Percentiles rank a stretch among this genome's conserved stretches.
Conservation (phyloP, 1,140 invertebrate genomes). For the Tyrophagus putrescentiae region DNA sequence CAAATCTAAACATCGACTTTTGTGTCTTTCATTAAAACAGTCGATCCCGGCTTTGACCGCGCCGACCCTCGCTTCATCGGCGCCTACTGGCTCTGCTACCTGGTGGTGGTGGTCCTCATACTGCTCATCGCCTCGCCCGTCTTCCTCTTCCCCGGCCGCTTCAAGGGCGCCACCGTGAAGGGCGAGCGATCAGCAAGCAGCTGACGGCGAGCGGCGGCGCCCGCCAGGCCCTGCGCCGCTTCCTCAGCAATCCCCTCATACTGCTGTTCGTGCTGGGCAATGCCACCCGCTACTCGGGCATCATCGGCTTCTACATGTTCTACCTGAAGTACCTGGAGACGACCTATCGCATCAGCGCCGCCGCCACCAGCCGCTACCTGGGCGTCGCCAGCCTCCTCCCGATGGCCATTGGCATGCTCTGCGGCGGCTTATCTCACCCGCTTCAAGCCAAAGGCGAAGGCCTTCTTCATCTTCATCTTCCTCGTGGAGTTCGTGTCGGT, state of each 20-base stretch:
- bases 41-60: no score
- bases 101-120: constrained; percentile 25
- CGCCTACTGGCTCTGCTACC: constrained; percentile 41
- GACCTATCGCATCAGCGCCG: constrained; percentile 53
- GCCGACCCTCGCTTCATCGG: constrained; percentile 35
- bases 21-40: no score
- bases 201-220: no score
- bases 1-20: no score
- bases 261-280: constrained; percentile 51
- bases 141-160: constrained; percentile 26
- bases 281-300: constrained; percentile 52
- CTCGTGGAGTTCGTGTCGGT: constrained; percentile 43
- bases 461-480: constrained; percentile 55
- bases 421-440: constrained; percentile 52
- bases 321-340: constrained; percentile 59
- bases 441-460: constrained; percentile 49
- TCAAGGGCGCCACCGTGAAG: constrained; percentile 5
- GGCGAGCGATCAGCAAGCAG: no score
- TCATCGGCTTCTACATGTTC: constrained; percentile 57
- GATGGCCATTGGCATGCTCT: constrained; percentile 50
- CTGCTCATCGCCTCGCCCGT: constrained; percentile 26
- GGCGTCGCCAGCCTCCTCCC: constrained; percentile 47
- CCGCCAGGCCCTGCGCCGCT: constrained; percentile 41
- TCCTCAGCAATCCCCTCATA: constrained; percentile 47
- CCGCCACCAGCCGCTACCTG: constrained; percentile 39